A percentile compares a stretch with the other conserved stretches of the same genome.
phyloP scores from a whole-genome alignment of 2,888 invertebrate species.

The Perizoma affinitatum region DNA sequence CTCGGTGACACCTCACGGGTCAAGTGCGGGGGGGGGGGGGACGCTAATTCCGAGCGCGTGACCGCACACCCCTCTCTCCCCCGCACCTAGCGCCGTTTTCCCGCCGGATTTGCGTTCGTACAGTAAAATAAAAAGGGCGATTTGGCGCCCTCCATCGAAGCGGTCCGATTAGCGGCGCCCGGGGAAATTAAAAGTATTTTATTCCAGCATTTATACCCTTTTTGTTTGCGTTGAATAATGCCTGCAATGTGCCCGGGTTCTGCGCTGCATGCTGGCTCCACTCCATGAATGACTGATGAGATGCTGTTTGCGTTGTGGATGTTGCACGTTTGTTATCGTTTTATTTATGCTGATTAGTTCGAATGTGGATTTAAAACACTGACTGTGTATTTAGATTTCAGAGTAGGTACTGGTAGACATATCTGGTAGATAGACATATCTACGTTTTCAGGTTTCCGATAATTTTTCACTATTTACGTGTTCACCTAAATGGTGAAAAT shows the following conservation, averaged over 20 bases:
- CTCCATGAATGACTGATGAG: constrained; percentile 45
- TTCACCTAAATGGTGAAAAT: too few species aligned
- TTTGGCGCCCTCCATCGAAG: constrained; percentile 80
- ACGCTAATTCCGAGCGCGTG: constrained; percentile 77
- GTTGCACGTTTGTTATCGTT: constrained; percentile 41
- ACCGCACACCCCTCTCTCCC: constrained; percentile 59
- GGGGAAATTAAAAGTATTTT: constrained; percentile 83
- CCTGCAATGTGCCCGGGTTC: constrained; percentile 45
- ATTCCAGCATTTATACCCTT: constrained; percentile 80
- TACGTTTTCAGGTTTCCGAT: too few species aligned
- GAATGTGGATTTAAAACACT: constrained; percentile 24
- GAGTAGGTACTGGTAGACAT: too few species aligned
- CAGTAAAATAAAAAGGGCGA: constrained; percentile 82
- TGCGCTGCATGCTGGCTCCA: constrained; percentile 35
- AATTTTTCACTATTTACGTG: too few species aligned
- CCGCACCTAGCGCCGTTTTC: constrained; percentile 63
- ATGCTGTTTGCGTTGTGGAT: constrained; percentile 44
- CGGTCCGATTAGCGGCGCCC: constrained; percentile 81
- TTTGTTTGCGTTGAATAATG: constrained; percentile 75
- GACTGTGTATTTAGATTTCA: background rate
- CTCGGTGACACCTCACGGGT: constrained; percentile 77
- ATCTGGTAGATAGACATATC: too few species aligned
- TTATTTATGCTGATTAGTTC: constrained; percentile 37
- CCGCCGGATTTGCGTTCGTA: constrained; percentile 82
- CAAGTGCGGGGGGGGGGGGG: constrained; percentile 59